These are phyloP conservation scores for Plectropomus leopardus DNA, from an alignment of 2,113 vertebrate species.

Conservation along the genomic window DNA sequence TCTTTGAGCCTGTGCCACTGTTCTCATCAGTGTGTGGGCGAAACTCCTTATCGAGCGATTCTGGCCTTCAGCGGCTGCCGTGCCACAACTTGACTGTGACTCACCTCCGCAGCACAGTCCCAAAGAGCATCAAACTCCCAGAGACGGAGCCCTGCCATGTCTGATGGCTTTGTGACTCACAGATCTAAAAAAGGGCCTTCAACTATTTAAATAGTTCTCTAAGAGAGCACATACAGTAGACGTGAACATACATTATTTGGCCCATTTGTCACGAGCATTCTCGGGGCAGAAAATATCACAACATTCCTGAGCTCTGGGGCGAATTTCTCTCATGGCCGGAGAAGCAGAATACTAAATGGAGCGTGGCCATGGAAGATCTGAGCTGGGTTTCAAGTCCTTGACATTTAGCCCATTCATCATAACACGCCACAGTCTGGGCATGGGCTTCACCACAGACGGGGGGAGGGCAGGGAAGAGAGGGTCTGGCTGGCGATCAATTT, in stretches of 20 bases:
- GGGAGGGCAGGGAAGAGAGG: constrained; percentile 68
- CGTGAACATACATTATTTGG: constrained; percentile 7
- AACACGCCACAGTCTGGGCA: constrained; percentile 71
- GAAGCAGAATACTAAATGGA: constrained; percentile 70
- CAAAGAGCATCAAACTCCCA: constrained; percentile 45
- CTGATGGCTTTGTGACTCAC: constrained; percentile 33
- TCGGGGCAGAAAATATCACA: constrained; percentile 25
- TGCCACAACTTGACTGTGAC: constrained; percentile 59
- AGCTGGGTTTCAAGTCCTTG: constrained; percentile 79
- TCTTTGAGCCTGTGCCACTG: constrained; percentile 67
- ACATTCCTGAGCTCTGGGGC: constrained; percentile 48
- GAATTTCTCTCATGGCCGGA: constrained; percentile 49
- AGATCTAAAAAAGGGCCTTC: neutral
- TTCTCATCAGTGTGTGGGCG: constrained; percentile 62
- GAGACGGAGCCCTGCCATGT: constrained; percentile 14
- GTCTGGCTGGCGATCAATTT: constrained; percentile 83
- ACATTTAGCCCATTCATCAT: constrained; percentile 84
- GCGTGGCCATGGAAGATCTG: constrained; percentile 68
- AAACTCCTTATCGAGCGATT: constrained; percentile 60
- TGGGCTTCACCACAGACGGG: constrained; percentile 65
- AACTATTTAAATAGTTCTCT: constrained; percentile 11
- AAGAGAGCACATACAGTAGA: neutral
- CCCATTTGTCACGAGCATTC: constrained; percentile 19
- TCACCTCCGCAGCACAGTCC: constrained; percentile 51
- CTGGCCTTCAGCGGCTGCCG: constrained; percentile 49